Evolutionary conservation across 2,113 vertebrate genomes (phyloP).

Genomic region (Peromyscus maniculatus): DNA sequence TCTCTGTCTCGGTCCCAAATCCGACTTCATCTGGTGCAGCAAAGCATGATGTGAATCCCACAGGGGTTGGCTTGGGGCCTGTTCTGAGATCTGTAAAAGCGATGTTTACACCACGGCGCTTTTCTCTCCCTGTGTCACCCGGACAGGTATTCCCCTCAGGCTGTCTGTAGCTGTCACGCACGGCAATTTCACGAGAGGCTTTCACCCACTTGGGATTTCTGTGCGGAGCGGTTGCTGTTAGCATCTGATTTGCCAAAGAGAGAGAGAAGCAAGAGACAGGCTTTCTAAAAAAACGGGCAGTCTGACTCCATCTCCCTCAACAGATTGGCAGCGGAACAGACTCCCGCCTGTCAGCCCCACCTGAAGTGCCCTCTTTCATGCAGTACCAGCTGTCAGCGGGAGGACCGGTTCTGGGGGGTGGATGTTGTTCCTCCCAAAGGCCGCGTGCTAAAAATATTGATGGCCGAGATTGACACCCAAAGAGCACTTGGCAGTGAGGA

Average conservation of each 20-base stretch:
- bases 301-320: not conserved
- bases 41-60: not conserved
- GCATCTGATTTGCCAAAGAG: not conserved
- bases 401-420: not conserved
- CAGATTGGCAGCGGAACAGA: not conserved
- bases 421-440: constrained; percentile 26
- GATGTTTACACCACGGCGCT: not conserved
- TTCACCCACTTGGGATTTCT: constrained; percentile 18
- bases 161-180: not conserved
- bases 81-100: not conserved
- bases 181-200: not conserved
- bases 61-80: not conserved
- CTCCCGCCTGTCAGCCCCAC: not conserved
- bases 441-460: constrained; percentile 50
- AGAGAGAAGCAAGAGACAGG: not conserved
- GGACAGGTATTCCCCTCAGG: not conserved
- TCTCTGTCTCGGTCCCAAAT: not conserved
- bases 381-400: constrained; percentile 40
- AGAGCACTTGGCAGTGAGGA: not conserved
- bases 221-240: not conserved
- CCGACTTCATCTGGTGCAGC: not conserved
- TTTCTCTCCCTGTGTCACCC: constrained; percentile 22
- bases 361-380: not conserved
- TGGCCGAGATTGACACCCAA: constrained; percentile 18
- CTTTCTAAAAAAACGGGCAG: not conserved